These are phyloP conservation scores for Aurelia aurita complex sp. Pacific DNA, from an alignment of 30 jellyfish, hydroid and myxozoan species.

Conservation along the genomic window DNA sequence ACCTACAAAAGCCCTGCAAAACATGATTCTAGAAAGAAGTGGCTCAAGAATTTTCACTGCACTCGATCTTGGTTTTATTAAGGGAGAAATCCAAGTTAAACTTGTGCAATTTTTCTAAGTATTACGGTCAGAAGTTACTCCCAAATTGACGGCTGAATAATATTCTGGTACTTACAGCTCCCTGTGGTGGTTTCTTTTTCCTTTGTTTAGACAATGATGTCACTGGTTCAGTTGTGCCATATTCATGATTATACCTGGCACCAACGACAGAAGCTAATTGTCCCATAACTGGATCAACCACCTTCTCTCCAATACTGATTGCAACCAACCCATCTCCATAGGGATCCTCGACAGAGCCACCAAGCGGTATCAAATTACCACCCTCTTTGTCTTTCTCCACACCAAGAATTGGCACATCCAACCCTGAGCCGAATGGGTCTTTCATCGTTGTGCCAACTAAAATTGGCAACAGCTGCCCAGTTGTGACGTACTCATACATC, in stretches of 20 bases:
- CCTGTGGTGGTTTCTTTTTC: slow-evolving; percentile 82
- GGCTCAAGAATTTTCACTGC: too few relatives aligned
- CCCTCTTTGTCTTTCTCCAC: slow-evolving; percentile 81
- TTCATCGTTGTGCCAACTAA: slow-evolving; percentile 89
- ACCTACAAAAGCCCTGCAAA: too few relatives aligned
- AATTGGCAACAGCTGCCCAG: slow-evolving; percentile 94
- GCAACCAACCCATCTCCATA: slow-evolving; percentile 94
- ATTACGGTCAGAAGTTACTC: too few relatives aligned
- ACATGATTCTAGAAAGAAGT: too few relatives aligned
- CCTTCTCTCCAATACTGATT: slow-evolving; percentile 83
- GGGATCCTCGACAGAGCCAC: slow-evolving; percentile 96
- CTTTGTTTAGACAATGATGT: slow-evolving; percentile 72
- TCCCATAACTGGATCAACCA: slow-evolving; percentile 86
- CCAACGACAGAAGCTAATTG: slow-evolving; percentile 79
- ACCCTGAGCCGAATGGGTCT: slow-evolving; percentile 96
- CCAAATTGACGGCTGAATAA: too few relatives aligned
- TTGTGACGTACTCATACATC: slow-evolving; percentile 84
- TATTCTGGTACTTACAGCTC: slow-evolving; percentile 71
- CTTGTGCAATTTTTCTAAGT: too few relatives aligned
- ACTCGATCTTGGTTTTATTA: too few relatives aligned
- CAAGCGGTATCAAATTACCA: slow-evolving; percentile 89
- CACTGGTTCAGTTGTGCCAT: slow-evolving; percentile 90
- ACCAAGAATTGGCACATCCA: slow-evolving; percentile 94
- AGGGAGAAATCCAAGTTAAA: too few relatives aligned
- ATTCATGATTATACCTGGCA: slow-evolving; percentile 76